Percentiles rank a stretch among this genome's conserved stretches.
These are phyloP conservation scores for Labroides dimidiatus DNA, from an alignment of 2,797 vertebrate genomes.

Conservation along the genomic window DNA sequence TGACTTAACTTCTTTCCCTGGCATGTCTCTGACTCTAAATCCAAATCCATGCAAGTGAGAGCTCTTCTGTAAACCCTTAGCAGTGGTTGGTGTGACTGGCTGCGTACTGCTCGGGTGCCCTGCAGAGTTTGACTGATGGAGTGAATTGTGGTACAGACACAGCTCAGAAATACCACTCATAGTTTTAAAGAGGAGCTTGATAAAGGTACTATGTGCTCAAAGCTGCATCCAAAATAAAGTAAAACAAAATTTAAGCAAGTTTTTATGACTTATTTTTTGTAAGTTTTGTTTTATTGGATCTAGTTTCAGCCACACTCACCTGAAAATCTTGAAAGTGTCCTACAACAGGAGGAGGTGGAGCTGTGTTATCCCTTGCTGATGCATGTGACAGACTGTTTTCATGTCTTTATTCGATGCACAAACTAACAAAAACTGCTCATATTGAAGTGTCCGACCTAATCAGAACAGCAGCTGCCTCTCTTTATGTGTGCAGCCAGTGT, in stretches of 20 bases:
- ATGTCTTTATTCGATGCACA: background rate
- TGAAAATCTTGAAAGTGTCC: too few relatives aligned
- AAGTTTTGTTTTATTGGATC: too few relatives aligned
- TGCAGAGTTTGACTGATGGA: constrained; percentile 42
- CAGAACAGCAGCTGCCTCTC: constrained; percentile 34
- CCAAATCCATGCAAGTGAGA: constrained; percentile 31
- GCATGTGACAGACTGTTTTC: background rate
- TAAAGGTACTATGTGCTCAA: background rate
- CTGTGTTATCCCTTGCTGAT: too few relatives aligned
- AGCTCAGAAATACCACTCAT: background rate
- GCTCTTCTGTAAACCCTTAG: constrained; percentile 33
- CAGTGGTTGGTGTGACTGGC: constrained; percentile 33
- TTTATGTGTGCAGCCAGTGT: constrained; percentile 1
- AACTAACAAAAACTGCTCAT: constrained; percentile 18
- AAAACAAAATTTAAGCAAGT: too few relatives aligned
- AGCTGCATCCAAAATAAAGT: background rate
- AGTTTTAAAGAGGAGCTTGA: constrained; percentile 6
- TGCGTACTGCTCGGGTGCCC: constrained; percentile 30
- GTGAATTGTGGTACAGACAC: constrained; percentile 23
- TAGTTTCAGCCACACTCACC: too few relatives aligned
- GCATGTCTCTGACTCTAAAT: constrained; percentile 42
- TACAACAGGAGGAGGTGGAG: too few relatives aligned
- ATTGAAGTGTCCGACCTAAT: constrained; percentile 24
- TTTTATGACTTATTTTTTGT: too few relatives aligned
- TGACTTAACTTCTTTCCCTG: constrained; percentile 16